These are phyloP conservation scores for Dione juno DNA, from an alignment of 2,888 invertebrate genomes.

Conservation along the genomic window DNA sequence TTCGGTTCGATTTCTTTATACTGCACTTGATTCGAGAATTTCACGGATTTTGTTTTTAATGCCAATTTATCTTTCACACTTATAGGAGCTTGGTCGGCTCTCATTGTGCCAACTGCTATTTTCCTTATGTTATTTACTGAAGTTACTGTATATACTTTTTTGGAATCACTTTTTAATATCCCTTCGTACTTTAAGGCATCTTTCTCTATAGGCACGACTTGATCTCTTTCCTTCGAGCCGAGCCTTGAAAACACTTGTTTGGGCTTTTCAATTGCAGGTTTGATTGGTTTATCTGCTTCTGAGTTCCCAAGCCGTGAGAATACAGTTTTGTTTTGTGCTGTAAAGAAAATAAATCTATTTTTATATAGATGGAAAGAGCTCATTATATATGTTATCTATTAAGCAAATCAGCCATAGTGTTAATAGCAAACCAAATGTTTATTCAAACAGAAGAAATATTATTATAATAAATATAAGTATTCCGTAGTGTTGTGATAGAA, in stretches of 20 bases:
- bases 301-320: slow-evolving; percentile 73
- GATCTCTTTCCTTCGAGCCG: slow-evolving; percentile 60
- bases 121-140: slow-evolving; percentile 63
- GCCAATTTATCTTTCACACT: slow-evolving; percentile 74
- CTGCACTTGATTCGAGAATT: slow-evolving; percentile 73
- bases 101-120: slow-evolving; percentile 72
- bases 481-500: too few species aligned
- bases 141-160: slow-evolving; percentile 67
- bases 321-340: slow-evolving; percentile 61
- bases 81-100: slow-evolving; percentile 73
- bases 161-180: slow-evolving; percentile 66
- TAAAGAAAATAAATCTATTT: slow-evolving; percentile 27
- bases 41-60: slow-evolving; percentile 71
- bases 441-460: too few species aligned
- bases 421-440: too few species aligned
- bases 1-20: slow-evolving; percentile 74
- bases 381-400: too few species aligned
- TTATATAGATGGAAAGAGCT: too few species aligned
- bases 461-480: too few species aligned
- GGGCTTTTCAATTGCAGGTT: slow-evolving; percentile 49
- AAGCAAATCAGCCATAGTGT: too few species aligned
- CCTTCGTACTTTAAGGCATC: slow-evolving; percentile 78
- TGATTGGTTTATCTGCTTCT: slow-evolving; percentile 49
- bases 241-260: slow-evolving; percentile 73
- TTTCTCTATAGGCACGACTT: slow-evolving; percentile 60